A percentile compares a stretch with the other conserved stretches of the same genome.
phyloP scores from a whole-genome alignment of 1,140 invertebrate genomes.

The Halyomorpha halys region DNA sequence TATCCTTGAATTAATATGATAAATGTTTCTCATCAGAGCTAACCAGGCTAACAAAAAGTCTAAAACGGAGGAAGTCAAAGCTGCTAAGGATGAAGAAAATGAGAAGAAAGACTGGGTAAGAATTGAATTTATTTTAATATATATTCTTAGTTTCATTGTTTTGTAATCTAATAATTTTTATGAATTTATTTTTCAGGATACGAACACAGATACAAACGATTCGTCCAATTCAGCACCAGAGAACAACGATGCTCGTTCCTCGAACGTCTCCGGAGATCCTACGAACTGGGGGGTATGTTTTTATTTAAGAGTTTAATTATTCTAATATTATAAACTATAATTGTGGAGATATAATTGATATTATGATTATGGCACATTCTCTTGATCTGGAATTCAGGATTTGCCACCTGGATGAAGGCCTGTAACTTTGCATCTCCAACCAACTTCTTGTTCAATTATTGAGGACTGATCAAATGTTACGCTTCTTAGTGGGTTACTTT shows the following conservation, averaged over 20 bases:
- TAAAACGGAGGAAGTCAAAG: neutral
- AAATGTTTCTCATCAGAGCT: neutral
- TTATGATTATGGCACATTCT: no score
- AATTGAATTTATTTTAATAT: neutral
- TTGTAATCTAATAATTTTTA: neutral
- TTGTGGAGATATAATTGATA: no score
- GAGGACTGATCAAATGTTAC: no score
- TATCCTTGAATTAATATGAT: no score
- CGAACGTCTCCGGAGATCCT: slow-evolving; percentile 1
- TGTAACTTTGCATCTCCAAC: no score
- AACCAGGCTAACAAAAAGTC: neutral
- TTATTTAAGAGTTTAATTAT: no score
- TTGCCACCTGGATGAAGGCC: no score
- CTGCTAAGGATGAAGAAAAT: neutral
- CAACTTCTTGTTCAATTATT: no score
- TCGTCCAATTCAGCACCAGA: slow-evolving; percentile 39
- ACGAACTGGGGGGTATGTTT: slow-evolving; percentile 6
- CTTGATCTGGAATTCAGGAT: no score
- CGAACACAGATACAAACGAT: slow-evolving; percentile 35
- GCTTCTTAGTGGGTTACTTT: no score
- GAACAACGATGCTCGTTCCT: slow-evolving; percentile 24
- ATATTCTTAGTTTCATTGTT: neutral
- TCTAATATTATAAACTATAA: no score
- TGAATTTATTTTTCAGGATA: slow-evolving; percentile 3
- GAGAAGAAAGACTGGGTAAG: slow-evolving; percentile 7